phyloP scores from a whole-genome alignment of 2,113 vertebrate species.

The Epinephelus fuscoguttatus region DNA sequence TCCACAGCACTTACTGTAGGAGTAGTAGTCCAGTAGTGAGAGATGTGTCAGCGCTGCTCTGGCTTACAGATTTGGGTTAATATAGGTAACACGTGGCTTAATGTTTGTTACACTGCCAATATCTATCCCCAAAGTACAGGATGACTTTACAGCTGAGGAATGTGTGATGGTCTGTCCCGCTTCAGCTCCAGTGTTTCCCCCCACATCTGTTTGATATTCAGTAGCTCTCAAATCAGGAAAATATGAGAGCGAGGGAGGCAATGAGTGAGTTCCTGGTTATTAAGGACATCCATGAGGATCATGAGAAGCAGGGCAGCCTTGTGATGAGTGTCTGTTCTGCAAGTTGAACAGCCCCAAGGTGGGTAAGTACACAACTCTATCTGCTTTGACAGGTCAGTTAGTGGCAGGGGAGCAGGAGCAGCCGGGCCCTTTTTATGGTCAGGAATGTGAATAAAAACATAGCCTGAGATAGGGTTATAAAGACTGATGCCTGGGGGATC shows the following conservation, averaged over 20 bases:
- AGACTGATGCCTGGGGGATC: constrained; percentile 25
- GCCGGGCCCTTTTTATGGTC: constrained; percentile 44
- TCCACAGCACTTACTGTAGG: not conserved
- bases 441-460: constrained; percentile 67
- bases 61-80: not conserved
- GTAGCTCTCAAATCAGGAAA: constrained; percentile 57
- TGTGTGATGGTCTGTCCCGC: constrained; percentile 34
- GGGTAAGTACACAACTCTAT: constrained; percentile 22
- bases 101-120: constrained; percentile 20
- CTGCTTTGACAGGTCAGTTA: constrained; percentile 31
- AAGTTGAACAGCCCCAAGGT: constrained; percentile 21
- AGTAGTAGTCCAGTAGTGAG: not conserved
- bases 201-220: constrained; percentile 76
- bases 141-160: constrained; percentile 55
- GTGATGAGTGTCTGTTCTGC: constrained; percentile 43
- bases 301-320: constrained; percentile 8
- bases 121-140: not conserved
- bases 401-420: constrained; percentile 26
- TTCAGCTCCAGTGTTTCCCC: constrained; percentile 30
- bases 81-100: constrained; percentile 27
- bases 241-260: constrained; percentile 14
- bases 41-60: constrained; percentile 6
- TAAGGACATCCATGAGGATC: constrained; percentile 2
- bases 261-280: not conserved
- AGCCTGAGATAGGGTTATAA: constrained; percentile 32